Percentiles rank a stretch among this genome's conserved stretches.
Conservation (phyloP, 2,888 invertebrate genomes). For the Parnassius smintheus region DNA sequence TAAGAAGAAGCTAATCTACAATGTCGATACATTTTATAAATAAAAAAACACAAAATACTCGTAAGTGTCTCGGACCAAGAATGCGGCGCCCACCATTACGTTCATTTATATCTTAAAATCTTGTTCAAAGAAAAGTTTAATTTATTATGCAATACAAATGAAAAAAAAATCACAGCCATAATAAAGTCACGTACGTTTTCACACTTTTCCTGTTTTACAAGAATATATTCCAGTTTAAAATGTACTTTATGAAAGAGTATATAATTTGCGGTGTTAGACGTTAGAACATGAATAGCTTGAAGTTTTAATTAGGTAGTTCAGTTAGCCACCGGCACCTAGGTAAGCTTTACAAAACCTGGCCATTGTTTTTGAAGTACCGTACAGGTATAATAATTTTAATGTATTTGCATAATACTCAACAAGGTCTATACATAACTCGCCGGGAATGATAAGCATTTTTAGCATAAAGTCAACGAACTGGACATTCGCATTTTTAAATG, state of each 20-base stretch:
- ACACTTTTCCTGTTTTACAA: not conserved
- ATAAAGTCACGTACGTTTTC: no score
- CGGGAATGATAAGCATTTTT: conserved; percentile 24
- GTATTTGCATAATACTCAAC: conserved; percentile 30
- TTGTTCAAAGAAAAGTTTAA: no score
- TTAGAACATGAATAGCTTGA: conserved; percentile 2
- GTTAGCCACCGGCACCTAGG: conserved; percentile 1
- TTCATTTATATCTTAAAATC: no score
- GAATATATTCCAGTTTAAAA: not conserved
- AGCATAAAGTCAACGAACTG: conserved; percentile 22
- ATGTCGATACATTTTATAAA: no score
- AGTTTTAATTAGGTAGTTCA: conserved; percentile 8
- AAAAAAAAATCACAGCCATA: no score
- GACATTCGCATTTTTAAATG: conserved; percentile 4
- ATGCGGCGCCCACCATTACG: no score
- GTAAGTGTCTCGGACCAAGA: no score
- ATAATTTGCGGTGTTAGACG: not conserved
- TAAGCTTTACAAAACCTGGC: conserved; percentile 5
- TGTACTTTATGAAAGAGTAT: not conserved
- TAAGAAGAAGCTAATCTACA: no score
- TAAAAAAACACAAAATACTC: no score
- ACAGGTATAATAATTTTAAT: conserved; percentile 20
- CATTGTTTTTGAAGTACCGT: conserved; percentile 28
- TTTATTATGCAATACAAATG: no score
- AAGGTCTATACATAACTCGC: conserved; percentile 22